phyloP scores from a whole-genome alignment of 2,797 vertebrate species.

The Fundulus diaphanus region DNA sequence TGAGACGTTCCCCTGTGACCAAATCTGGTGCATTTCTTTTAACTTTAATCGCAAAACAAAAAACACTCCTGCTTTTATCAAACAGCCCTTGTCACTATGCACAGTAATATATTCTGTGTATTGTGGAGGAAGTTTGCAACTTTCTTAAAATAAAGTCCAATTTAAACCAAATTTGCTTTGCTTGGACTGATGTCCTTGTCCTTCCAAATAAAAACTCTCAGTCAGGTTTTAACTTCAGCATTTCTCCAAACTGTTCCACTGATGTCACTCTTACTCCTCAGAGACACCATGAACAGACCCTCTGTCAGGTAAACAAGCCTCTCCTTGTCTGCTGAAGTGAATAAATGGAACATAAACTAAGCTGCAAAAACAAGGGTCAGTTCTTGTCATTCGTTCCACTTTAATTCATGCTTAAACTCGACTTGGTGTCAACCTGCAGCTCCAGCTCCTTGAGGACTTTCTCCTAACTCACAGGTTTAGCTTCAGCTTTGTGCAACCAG shows the following conservation, averaged over 20 bases:
- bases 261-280: conserved; percentile 59
- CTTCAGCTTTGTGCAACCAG: conserved; percentile 25
- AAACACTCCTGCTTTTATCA: neutral
- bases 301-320: conserved; percentile 57
- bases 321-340: conserved; percentile 13
- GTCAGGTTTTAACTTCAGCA: conserved; percentile 35
- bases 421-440: neutral
- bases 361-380: neutral
- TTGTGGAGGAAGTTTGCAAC: conserved; percentile 47
- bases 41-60: neutral
- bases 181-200: conserved; percentile 41
- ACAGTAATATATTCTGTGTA: conserved; percentile 27
- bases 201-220: conserved; percentile 68
- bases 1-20: neutral
- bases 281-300: conserved; percentile 27
- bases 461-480: conserved; percentile 24
- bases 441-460: conserved; percentile 9
- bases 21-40: neutral
- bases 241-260: conserved; percentile 66
- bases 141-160: conserved; percentile 30
- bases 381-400: neutral
- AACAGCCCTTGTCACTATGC: neutral
- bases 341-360: neutral
- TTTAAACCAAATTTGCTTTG: conserved; percentile 54
- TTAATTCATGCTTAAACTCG: neutral